phyloP scores from a whole-genome alignment of 1,140 invertebrate genomes.

The Drosophila serrata region DNA sequence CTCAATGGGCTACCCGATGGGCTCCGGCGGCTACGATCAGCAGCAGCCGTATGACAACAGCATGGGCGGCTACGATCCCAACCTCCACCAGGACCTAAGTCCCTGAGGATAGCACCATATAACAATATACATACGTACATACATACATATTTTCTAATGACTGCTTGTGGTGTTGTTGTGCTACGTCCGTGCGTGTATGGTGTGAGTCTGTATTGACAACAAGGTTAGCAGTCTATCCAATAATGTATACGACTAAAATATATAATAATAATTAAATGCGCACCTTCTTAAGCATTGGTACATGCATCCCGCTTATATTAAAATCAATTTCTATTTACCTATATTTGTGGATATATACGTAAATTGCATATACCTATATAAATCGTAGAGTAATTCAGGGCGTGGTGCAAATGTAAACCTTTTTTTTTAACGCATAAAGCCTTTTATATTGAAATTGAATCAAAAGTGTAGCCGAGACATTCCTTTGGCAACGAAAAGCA shows the following conservation, averaged over 20 bases:
- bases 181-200: constrained; percentile 8
- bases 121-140: constrained; percentile 7
- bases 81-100: constrained; percentile 92
- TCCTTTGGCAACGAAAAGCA: constrained; percentile 4
- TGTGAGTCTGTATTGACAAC: constrained; percentile 5
- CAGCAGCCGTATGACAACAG: constrained; percentile 94
- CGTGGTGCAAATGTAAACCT: constrained; percentile 14
- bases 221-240: constrained; percentile 14
- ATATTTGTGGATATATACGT: constrained; percentile 39
- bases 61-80: constrained; percentile 94
- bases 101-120: constrained; percentile 85
- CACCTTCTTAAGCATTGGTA: constrained; percentile 10
- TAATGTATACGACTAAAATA: constrained; percentile 19
- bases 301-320: constrained; percentile 13
- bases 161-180: constrained; percentile 15
- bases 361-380: constrained; percentile 25
- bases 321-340: constrained; percentile 29
- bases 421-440: background rate
- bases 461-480: constrained; percentile 10
- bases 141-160: constrained; percentile 19
- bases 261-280: constrained; percentile 18
- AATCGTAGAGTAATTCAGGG: constrained; percentile 11
- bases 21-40: constrained; percentile 93
- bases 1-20: constrained; percentile 95
- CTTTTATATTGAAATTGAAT: too few relatives aligned